phyloP scores from a whole-genome alignment of 35 echinoderm and acorn worm genomes.

The Apostichopus parvimensis region DNA sequence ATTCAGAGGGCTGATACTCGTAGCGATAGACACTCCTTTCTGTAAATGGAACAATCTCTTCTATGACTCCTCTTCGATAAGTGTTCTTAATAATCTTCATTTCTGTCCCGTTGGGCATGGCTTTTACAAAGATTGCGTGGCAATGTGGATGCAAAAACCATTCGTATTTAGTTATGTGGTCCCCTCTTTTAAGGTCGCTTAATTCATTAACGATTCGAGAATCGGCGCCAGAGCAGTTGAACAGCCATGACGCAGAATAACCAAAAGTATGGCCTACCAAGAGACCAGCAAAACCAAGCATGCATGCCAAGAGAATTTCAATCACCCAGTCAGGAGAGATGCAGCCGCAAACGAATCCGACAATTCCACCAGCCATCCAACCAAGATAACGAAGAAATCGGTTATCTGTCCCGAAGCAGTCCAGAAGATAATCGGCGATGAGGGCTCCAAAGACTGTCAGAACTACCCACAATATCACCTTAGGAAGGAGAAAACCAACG shows the following conservation, averaged over 20 bases:
- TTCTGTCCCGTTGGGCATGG: neutral
- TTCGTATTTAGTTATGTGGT: slow-evolving; percentile 33
- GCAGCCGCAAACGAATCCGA: slow-evolving; percentile 31
- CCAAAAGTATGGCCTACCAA: slow-evolving; percentile 12
- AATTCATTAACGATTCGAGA: neutral
- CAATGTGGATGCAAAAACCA: slow-evolving; percentile 22
- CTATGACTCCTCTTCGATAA: neutral
- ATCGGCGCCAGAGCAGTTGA: neutral
- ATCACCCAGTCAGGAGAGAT: slow-evolving; percentile 8
- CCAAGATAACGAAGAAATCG: neutral
- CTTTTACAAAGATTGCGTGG: slow-evolving; percentile 13
- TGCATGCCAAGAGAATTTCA: slow-evolving; percentile 20
- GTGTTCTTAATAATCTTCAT: slow-evolving; percentile 16
- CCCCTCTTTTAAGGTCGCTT: slow-evolving; percentile 5
- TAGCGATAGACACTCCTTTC: neutral
- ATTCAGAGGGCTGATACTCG: neutral
- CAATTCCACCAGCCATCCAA: slow-evolving; percentile 32
- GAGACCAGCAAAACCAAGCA: slow-evolving; percentile 42
- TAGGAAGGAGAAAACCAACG: slow-evolving; percentile 1
- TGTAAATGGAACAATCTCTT: neutral
- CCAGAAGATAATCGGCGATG: slow-evolving; percentile 27
- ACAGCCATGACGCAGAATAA: slow-evolving; percentile 7
- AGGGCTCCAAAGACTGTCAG: neutral
- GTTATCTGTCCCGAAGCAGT: neutral
- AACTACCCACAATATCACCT: slow-evolving; percentile 3